Evolutionary conservation across 1,140 invertebrate genomes (phyloP), one percentile per base, ranked within the genome.

Genomic region (Leptopilina clavipes): DNA sequence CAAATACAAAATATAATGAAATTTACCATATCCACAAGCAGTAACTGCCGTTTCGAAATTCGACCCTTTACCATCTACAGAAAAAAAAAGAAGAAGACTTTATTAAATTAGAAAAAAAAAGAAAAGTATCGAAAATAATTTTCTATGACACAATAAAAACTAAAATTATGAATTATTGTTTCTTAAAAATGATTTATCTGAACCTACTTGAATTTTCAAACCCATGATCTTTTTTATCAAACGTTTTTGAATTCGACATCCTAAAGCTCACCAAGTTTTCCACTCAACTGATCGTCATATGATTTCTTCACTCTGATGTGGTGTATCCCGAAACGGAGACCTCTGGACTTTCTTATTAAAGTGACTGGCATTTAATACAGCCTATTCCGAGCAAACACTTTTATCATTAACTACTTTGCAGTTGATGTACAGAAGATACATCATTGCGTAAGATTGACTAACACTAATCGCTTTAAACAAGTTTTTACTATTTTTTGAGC

Each of bases 1-100:
- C 17, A 94, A 78, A 71, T 94, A 87, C 18, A 95, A 85, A 1
- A 93, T 81, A 1, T 92, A 85, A 83, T 96, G 94, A 86, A 94
- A 95, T 81, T 92, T 92, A 7, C 95, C 94, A 82, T 91, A 93
- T 9, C 93, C 92, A 0, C 93, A 91, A 0, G 90, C 90, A 0
- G 90, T 85, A 11, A 94, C 92, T 0, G 93, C 93, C 56, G 89
- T 89, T 72, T 94, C 93, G 78, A 94, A 94, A 81, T 94, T 92
- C 0, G 92, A 91, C 0, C 86, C 86, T 72, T 89, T 89, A 59
- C 83, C 76, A 40, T 77, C 76, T 72, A 89, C 79, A 74, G 48
- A 8, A 14, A 12, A 10, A 48, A 44, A 2, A n/a, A n/a, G n/a
- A n/a, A n/a, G n/a, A n/a, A n/a, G n/a, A 17, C n/a, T 17, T 14